Evolutionary conservation across 2,113 vertebrate species (phyloP).

Genomic region (Recurvirostra avosetta): DNA sequence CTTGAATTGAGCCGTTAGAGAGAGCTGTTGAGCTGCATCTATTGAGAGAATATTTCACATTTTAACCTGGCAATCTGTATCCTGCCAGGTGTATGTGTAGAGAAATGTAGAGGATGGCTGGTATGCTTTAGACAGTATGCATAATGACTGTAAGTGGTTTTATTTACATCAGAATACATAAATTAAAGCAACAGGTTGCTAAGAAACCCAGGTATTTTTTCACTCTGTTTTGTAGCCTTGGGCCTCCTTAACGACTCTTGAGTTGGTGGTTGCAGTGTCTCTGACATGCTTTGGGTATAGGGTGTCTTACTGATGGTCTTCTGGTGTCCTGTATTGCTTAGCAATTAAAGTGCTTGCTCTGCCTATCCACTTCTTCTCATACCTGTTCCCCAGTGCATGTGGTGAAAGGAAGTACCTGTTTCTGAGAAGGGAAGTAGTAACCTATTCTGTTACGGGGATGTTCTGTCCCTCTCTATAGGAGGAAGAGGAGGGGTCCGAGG

Average conservation of each 20-base stretch:
- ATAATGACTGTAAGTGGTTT: neutral
- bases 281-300: neutral
- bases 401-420: neutral
- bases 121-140: neutral
- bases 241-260: neutral
- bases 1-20: neutral
- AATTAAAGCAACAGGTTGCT: neutral
- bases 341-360: neutral
- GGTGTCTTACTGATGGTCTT: neutral
- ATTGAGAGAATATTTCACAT: neutral
- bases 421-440: neutral
- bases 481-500: slow-evolving; percentile 93
- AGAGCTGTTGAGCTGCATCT: slow-evolving; percentile 9
- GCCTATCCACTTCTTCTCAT: neutral
- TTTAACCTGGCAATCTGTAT: neutral
- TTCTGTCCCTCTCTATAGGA: slow-evolving; percentile 74
- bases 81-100: neutral
- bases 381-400: neutral
- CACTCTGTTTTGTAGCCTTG: neutral
- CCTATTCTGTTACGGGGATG: neutral
- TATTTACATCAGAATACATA: neutral
- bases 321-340: slow-evolving; percentile 8
- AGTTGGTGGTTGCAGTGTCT: neutral
- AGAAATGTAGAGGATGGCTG: neutral
- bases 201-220: neutral